Base-by-base conservation (phyloP, 2,797 vertebrate genomes). In the Euphonia xanthogaster region DNA sequence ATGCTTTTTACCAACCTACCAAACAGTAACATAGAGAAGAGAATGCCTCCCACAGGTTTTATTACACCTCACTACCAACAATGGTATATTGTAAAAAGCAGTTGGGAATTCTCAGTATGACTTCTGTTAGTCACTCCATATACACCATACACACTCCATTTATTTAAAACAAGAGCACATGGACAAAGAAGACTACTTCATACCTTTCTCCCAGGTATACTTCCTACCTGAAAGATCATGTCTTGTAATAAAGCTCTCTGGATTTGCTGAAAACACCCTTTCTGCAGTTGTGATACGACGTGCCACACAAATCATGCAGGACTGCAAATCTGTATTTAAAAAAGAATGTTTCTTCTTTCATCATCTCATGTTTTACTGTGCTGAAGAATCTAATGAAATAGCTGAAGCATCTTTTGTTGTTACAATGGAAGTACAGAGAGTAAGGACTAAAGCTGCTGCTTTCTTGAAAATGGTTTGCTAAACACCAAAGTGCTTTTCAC, bases 251-350 rank as follows among this genome's bases (percentile, higher is more conserved):
- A 99, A 99, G 79, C 99, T 99, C 97, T 99, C 99, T 0, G 98
- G 97, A 70, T 96, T 98, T 62, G 97, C 53, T 4, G 94, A 94
- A 90, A 98, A 98, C 2, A 88, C 98, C 87, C 99, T 98, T 97
- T 99, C 99, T 45, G 98, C 97, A 21, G 98, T 97, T n/a, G 98
- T 97, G 73, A 99, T 98, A 63, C 99, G 98, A 37, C 99, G 98
- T 0, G 99, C 99, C 95, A 99, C 99, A 85, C 99, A 99, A 96
- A 99, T 99, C 99, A 99, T 99, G 95, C 99, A 99, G 25, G 99
- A 99, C 93, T 99, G 99, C 92, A 99, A 98, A 97, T 99, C 99
- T 99, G 78, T 42, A 91, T 97, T 71, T 62, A 51, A 86, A 86
- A 94, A 88, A 83, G 22, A 77, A 84, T 2, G 14, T 27, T 70